phyloP scores from a whole-genome alignment of 2,888 invertebrate genomes.

The Drosophila limbata region DNA sequence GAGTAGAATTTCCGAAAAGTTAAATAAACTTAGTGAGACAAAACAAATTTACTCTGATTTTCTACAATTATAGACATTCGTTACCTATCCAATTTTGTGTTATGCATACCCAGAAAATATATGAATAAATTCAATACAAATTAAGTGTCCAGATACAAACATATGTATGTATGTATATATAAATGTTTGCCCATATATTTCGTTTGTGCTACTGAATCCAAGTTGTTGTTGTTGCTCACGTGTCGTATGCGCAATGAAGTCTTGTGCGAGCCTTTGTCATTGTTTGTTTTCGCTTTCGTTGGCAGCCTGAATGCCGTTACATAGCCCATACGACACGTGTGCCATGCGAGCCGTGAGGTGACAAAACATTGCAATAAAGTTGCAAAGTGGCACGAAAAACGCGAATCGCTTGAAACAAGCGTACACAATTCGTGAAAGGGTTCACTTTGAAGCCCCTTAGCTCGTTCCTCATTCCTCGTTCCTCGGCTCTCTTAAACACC shows the following conservation, averaged over 20 bases:
- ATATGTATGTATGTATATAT: not conserved
- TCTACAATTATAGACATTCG: not conserved
- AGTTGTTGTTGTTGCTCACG: constrained; percentile 9
- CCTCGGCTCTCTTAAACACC: constrained; percentile 4
- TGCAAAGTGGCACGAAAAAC: constrained; percentile 52
- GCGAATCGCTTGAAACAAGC: constrained; percentile 37
- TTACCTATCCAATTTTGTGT: not conserved
- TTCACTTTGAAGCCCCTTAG: constrained; percentile 23
- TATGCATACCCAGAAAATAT: not conserved
- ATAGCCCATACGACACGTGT: constrained; percentile 60
- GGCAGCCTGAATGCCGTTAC: constrained; percentile 31
- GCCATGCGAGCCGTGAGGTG: constrained; percentile 51
- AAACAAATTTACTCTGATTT: constrained; percentile 9
- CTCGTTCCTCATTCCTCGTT: not conserved
- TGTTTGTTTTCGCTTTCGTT: constrained; percentile 29
- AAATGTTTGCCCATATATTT: constrained; percentile 2
- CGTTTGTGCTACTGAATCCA: constrained; percentile 1
- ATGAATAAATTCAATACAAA: constrained; percentile 13
- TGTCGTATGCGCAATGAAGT: constrained; percentile 56
- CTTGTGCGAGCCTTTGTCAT: constrained; percentile 40
- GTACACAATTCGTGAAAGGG: constrained; percentile 53
- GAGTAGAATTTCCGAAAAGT: not conserved
- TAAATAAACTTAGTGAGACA: not conserved
- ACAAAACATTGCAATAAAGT: constrained; percentile 59
- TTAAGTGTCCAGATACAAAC: constrained; percentile 9